Percentiles rank a stretch among this genome's conserved stretches.
Conservation (phyloP, 2,797 vertebrate genomes). For the Tangara arthus region DNA sequence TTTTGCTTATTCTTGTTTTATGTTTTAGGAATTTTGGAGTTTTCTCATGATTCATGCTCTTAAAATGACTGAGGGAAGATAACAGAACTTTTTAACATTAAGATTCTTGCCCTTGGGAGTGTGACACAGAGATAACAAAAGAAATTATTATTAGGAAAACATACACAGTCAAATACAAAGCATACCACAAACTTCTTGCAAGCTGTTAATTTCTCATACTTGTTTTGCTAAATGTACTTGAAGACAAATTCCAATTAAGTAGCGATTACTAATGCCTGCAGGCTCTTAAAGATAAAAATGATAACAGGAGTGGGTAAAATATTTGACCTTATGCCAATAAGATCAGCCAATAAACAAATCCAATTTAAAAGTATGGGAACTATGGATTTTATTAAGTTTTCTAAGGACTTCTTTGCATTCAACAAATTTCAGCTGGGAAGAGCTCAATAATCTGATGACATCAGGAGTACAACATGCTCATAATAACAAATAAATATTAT, state of each 20-base stretch:
- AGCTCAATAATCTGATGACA: background rate
- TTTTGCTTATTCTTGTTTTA: background rate
- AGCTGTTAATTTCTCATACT: background rate
- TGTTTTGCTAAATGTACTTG: background rate
- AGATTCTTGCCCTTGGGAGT: background rate
- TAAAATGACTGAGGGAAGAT: background rate
- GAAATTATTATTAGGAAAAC: background rate
- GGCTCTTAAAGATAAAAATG: background rate
- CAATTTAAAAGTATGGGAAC: background rate
- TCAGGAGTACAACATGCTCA: background rate
- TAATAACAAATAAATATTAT: background rate
- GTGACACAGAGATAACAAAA: background rate
- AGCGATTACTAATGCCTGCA: background rate
- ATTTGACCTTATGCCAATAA: conserved; percentile 18
- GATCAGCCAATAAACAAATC: background rate
- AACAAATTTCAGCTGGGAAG: background rate
- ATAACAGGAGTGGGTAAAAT: background rate
- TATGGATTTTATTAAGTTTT: background rate
- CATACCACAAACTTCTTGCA: background rate
- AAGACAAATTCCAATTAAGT: conserved; percentile 32
- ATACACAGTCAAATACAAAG: background rate
- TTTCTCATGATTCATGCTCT: background rate
- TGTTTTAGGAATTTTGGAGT: background rate
- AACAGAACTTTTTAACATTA: background rate
- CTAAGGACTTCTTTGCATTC: background rate